A percentile compares a stretch with the other conserved stretches of the same genome.
phyloP scores from a whole-genome alignment of 1,140 invertebrate species.

The Leptinotarsa undecemlineata region DNA sequence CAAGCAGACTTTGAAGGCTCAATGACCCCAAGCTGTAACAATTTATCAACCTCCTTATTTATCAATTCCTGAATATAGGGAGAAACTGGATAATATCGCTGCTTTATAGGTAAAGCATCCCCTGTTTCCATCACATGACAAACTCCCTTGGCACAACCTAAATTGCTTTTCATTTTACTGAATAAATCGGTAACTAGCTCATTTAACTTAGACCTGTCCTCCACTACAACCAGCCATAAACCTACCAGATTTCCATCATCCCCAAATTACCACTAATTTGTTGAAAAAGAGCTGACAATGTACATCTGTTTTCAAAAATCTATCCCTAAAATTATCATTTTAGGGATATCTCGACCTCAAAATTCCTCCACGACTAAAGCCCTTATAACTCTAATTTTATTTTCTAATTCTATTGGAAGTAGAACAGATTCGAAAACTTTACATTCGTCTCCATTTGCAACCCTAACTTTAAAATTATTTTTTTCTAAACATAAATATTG shows the following conservation, averaged over 20 bases:
- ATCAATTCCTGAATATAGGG: constrained; percentile 35
- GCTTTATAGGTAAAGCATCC: constrained; percentile 37
- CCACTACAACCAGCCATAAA: neutral
- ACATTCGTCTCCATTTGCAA: too few species aligned
- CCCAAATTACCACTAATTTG: too few species aligned
- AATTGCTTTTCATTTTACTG: neutral
- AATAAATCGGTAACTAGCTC: too few species aligned
- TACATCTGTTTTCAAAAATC: constrained; percentile 10
- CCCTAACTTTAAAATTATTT: too few species aligned
- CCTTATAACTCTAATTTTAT: constrained; percentile 3
- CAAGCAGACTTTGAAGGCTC: constrained; percentile 19
- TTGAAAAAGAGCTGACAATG: too few species aligned
- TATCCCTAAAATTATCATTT: constrained; percentile 28
- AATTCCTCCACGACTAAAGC: constrained; percentile 21
- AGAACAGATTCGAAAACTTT: neutral
- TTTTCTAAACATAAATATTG: too few species aligned
- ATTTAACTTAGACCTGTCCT: too few species aligned
- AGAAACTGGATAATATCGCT: constrained; percentile 38
- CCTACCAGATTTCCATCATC: too few species aligned
- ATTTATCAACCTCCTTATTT: constrained; percentile 24
- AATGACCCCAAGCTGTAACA: constrained; percentile 20
- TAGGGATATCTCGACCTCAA: constrained; percentile 17
- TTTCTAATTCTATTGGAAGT: constrained; percentile 11
- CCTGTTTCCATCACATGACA: neutral
- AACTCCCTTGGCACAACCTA: constrained; percentile 10